Base-by-base conservation (phyloP, 1,140 invertebrate species). In the Psilanteris sp. region DNA sequence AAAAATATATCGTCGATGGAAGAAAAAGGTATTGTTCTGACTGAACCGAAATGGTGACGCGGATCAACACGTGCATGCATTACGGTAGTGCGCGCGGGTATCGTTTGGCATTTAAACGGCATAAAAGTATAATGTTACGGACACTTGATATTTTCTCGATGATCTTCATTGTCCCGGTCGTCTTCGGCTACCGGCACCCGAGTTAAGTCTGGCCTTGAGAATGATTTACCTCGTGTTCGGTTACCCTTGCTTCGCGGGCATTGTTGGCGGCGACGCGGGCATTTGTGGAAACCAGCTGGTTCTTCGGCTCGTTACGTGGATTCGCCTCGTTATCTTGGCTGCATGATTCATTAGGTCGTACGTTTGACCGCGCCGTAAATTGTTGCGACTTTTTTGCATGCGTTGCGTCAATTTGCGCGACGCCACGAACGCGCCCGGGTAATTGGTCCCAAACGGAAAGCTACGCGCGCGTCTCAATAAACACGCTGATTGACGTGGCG, bases 141-240 rank as follows among this genome's bases (percentile, higher is more conserved):
- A 86, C 80, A 87, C 80, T 83, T 78, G 85, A 88, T 88, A 88
- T 86, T 86, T 86, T 85, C 79, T 79, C 83, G 78, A 84, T 85
- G 85, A 87, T 85, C 80, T 62, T 84, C 81, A 87, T 87, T 87
- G 86, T 85, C 67, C 73, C 46, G 67, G 44, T 24, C 55, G 36
- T 80, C 75, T 83, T 80, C 39, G 27, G 77, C 83, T 84, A 85
- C 82, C 70, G 83, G 71, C 54, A 32, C 31, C 52, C 44, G 64
- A 36, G 73, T 66, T 73, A 59, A 62, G 72, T 64, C 70, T 27
- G 55, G 27, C 39, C 43, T 43, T 37, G 39, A 68, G 46, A 68
- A 74, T 82, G 80, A 85, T 84, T 85, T 83, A 83, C 77, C 79
- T 77, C 78, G 76, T 80, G 72, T 82, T 82, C 73, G 81, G 82